A percentile compares a stretch with the other conserved stretches of the same genome.
Conservation (phyloP, 1,140 invertebrate genomes). For the Cydia pomonella region DNA sequence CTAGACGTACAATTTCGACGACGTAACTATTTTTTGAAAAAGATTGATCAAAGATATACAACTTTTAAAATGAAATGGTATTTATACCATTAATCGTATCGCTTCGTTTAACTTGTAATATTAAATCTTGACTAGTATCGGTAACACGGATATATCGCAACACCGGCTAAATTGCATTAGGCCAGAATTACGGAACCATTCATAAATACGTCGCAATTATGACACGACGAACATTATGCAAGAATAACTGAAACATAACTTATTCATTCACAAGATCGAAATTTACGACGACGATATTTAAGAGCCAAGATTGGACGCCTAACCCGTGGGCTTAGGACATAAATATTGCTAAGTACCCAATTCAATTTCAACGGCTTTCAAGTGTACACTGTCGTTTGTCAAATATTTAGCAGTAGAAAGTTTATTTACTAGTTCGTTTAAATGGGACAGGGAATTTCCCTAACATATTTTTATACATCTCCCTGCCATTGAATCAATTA, state of each 20-base stretch:
- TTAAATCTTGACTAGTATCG: background rate
- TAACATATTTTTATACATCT: background rate
- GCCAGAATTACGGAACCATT: constrained; percentile 9
- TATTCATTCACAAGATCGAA: constrained; percentile 31
- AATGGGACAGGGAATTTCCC: background rate
- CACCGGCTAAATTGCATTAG: constrained; percentile 7
- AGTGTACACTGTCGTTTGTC: constrained; percentile 24
- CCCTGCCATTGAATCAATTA: no score
- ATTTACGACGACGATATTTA: constrained; percentile 20
- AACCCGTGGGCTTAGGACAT: constrained; percentile 27
- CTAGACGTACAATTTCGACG: no score
- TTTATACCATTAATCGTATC: background rate
- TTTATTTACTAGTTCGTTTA: background rate
- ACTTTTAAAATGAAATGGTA: no score
- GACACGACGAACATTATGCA: constrained; percentile 29
- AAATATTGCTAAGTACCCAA: constrained; percentile 33
- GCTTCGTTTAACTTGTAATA: background rate
- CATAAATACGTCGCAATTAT: constrained; percentile 31
- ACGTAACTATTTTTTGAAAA: no score
- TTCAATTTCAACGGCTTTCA: constrained; percentile 30
- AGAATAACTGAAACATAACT: constrained; percentile 31
- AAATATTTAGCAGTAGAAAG: background rate
- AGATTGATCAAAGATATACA: no score
- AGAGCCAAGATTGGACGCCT: constrained; percentile 20
- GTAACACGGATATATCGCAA: constrained; percentile 13